A percentile compares a stretch with the other conserved stretches of the same genome.
These are phyloP conservation scores for Vombatus ursinus DNA, from an alignment of 2,113 vertebrate species.

Conservation along the genomic window DNA sequence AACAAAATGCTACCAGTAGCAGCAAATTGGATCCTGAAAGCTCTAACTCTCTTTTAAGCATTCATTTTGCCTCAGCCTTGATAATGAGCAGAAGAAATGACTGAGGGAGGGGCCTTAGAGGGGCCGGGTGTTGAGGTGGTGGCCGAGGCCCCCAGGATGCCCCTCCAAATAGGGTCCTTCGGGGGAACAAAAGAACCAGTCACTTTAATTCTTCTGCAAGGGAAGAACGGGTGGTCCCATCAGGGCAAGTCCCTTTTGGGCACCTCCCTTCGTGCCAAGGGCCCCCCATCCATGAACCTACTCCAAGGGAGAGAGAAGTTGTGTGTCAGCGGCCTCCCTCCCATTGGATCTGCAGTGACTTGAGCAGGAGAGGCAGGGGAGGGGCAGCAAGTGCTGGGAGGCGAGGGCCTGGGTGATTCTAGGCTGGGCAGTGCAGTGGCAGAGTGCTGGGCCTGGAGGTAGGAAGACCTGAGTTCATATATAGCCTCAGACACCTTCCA, in stretches of 20 bases:
- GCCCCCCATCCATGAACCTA: neutral
- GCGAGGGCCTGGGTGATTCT: no score
- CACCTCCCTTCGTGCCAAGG: no score
- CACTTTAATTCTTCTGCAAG: neutral
- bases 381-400: neutral
- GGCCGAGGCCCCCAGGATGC: no score
- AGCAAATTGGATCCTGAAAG: slow-evolving; percentile 33
- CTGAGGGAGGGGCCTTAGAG: slow-evolving; percentile 13
- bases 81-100: slow-evolving; percentile 40
- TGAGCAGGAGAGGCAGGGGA: neutral
- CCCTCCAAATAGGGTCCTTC: neutral
- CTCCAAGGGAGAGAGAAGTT: neutral
- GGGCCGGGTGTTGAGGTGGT: no score
- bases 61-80: slow-evolving; percentile 32
- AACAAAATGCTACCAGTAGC: slow-evolving; percentile 27
- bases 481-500: no score
- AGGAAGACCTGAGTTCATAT: neutral
- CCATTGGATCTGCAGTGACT: neutral
- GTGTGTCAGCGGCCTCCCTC: neutral
- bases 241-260: neutral
- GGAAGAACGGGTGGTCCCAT: neutral
- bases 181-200: neutral
- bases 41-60: neutral
- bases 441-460: neutral
- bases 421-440: neutral